Evolutionary conservation across 2,113 vertebrate genomes (phyloP).

Genomic region (Gobiocypris rarus): DNA sequence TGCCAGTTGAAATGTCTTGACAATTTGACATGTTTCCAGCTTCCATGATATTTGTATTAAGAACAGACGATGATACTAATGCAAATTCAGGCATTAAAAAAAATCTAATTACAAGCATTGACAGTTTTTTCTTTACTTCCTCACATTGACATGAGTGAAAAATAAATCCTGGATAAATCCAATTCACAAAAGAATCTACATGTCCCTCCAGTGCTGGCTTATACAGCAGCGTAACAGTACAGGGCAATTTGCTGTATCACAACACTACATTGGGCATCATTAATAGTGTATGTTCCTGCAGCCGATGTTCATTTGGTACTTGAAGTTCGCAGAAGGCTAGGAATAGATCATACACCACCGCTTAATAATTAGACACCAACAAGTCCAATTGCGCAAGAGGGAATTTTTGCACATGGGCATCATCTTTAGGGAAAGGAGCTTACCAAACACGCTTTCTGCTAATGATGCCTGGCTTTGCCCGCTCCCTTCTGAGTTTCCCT

Average conservation of each 20-base stretch:
- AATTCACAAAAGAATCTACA: background rate
- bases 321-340: constrained; percentile 44
- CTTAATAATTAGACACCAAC: constrained; percentile 52
- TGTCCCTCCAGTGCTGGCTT: background rate
- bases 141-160: background rate
- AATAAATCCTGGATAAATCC: constrained; percentile 2
- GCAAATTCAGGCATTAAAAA: background rate
- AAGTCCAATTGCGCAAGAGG: constrained; percentile 50
- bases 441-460: constrained; percentile 44
- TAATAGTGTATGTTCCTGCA: constrained; percentile 18
- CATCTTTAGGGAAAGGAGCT: constrained; percentile 44
- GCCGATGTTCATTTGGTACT: constrained; percentile 33
- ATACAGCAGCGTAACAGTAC: background rate
- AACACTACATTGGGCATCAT: background rate
- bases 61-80: background rate
- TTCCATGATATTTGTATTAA: background rate
- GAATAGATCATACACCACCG: constrained; percentile 41
- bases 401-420: constrained; percentile 43
- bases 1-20: constrained; percentile 1
- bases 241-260: constrained; percentile 14
- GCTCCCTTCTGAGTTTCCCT: constrained; percentile 46
- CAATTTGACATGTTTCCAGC: background rate
- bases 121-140: background rate
- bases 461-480: constrained; percentile 49
- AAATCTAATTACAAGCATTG: background rate